Evolutionary conservation across 2,113 vertebrate species (phyloP).

Genomic region (Cyprinodon tularosa): DNA sequence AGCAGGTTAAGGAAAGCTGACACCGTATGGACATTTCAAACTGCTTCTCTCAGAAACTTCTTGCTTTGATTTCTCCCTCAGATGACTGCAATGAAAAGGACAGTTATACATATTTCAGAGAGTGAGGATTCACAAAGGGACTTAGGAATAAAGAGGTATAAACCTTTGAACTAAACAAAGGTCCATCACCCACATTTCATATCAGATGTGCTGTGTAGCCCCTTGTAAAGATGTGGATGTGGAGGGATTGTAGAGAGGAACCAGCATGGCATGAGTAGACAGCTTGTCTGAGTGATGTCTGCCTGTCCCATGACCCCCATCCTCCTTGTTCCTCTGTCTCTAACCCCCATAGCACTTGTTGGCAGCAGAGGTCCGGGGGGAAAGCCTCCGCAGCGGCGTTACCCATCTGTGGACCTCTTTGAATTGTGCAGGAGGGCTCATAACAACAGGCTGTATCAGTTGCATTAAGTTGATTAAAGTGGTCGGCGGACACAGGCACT

Average conservation of each 20-base stretch:
- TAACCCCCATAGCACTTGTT: conserved; percentile 80
- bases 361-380: conserved; percentile 71
- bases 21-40: conserved; percentile 87
- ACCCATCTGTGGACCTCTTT: conserved; percentile 90
- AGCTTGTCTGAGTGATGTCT: conserved; percentile 81
- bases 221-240: conserved; percentile 79
- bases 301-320: conserved; percentile 76
- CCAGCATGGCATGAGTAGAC: conserved; percentile 81
- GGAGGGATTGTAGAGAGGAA: conserved; percentile 73
- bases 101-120: conserved; percentile 99
- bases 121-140: conserved; percentile 93
- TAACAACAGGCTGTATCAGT: conserved; percentile 80
- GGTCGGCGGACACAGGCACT: conserved; percentile 82
- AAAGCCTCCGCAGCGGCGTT: conserved; percentile 81
- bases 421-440: conserved; percentile 83
- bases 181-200: conserved; percentile 88
- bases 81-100: conserved; percentile 96
- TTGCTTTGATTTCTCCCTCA: conserved; percentile 92
- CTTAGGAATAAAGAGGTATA: conserved; percentile 95
- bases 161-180: conserved; percentile 99
- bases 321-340: conserved; percentile 67
- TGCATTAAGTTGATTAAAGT: conserved; percentile 99
- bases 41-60: conserved; percentile 85
- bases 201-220: conserved; percentile 85
- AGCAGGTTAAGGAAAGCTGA: conserved; percentile 80